These are phyloP conservation scores for Stegophylla sp. DNA, from an alignment of 2,888 invertebrate species.

Conservation along the genomic window DNA sequence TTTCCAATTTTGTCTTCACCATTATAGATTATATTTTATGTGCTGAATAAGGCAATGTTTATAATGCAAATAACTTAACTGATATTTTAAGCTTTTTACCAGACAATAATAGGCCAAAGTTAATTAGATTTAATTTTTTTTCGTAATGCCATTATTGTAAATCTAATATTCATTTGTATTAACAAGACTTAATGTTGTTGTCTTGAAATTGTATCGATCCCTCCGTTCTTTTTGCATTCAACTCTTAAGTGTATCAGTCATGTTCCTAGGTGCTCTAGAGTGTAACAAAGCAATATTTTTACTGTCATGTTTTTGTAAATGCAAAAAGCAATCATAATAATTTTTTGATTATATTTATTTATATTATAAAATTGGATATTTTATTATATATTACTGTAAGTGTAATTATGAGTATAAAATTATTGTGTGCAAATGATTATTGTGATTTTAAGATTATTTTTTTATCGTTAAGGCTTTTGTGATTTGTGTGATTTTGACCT, in stretches of 20 bases:
- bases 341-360: constrained; percentile 29
- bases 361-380: constrained; percentile 12
- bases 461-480: constrained; percentile 51
- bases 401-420: constrained; percentile 20
- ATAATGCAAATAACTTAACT: constrained; percentile 36
- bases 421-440: constrained; percentile 55
- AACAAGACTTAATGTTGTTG: constrained; percentile 19
- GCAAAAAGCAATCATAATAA: constrained; percentile 18
- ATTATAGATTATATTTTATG: constrained; percentile 24
- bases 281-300: constrained; percentile 42
- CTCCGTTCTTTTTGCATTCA: constrained; percentile 42
- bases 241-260: constrained; percentile 47
- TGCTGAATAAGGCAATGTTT: neutral
- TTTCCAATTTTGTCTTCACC: constrained; percentile 33
- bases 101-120: constrained; percentile 56
- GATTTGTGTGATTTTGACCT: constrained; percentile 55
- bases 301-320: constrained; percentile 30
- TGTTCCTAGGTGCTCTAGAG: constrained; percentile 58
- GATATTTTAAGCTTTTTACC: constrained; percentile 54
- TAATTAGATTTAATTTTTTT: constrained; percentile 42
- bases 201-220: constrained; percentile 37
- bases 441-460: constrained; percentile 57
- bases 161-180: constrained; percentile 30
- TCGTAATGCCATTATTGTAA: constrained; percentile 27
- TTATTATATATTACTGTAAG: constrained; percentile 32